Conservation (phyloP, 2,888 invertebrate species). For the Plemyria rubiginata region DNA sequence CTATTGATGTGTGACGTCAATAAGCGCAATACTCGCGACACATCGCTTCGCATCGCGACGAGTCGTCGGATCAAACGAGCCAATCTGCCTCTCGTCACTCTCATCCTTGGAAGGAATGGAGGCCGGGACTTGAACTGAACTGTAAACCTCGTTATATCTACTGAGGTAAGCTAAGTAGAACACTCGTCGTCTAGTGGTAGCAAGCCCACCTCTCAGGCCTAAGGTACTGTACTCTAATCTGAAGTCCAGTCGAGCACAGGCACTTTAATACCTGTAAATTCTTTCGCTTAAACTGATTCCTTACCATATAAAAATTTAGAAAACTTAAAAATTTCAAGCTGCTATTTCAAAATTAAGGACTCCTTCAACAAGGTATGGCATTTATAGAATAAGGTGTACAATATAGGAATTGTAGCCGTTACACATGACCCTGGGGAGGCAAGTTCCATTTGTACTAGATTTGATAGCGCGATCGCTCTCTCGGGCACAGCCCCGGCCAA, state of each 20-base stretch:
- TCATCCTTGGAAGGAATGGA: background rate
- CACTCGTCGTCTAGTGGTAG: background rate
- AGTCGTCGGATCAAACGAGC: slow-evolving; percentile 20
- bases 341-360: too few relatives aligned
- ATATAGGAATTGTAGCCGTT: background rate
- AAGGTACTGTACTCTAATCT: background rate
- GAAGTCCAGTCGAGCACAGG: too few relatives aligned
- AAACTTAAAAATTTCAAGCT: too few relatives aligned
- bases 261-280: too few relatives aligned
- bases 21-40: slow-evolving; percentile 20
- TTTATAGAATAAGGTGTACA: too few relatives aligned
- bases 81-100: slow-evolving; percentile 18
- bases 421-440: background rate
- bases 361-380: too few relatives aligned
- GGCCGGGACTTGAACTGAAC: background rate
- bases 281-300: too few relatives aligned
- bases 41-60: slow-evolving; percentile 18
- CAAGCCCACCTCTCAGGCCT: background rate
- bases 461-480: background rate
- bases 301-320: too few relatives aligned
- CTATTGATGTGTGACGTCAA: slow-evolving; percentile 33
- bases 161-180: background rate
- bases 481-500: slow-evolving; percentile 2
- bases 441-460: slow-evolving; percentile 5
- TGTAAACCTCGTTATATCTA: too few relatives aligned